Evolutionary conservation across 2,888 invertebrate species (phyloP), one percentile per base, ranked within the genome.

Genomic region (Callyntrura guangdongensis): DNA sequence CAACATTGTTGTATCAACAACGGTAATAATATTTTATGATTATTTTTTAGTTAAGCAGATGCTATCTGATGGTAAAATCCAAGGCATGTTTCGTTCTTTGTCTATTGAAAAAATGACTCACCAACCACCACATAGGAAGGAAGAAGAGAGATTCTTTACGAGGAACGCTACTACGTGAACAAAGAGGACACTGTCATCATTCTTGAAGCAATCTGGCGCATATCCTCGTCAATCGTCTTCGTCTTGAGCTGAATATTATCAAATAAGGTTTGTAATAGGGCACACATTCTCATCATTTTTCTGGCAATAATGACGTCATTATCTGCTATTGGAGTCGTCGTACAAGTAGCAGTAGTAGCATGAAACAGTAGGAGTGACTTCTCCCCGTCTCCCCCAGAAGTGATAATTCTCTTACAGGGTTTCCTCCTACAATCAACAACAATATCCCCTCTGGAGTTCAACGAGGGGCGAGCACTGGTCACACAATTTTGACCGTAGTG

Each of bases 21-120:
- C 22, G 36, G 69, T 72, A 72, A 11, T 72, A 72, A 5, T 25
- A 36, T 64, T 74, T 61, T 61, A 22, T 36, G 3, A 45, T 64
- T 61, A 67, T 20, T 81, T n/a, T 79, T 20, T 82, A 25, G 14
- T 49, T 81, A 83, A 83, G 67, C 59, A 61, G 61, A 59, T 91
- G 86, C 91, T 92, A 92, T 91, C 92, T 91, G 91, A 91, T 91
- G 92, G 92, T 87, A 91, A 91, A 79, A 92, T 88, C 92, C 92
- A 91, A 91, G 92, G 92, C 92, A 92, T 92, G 84, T 81, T 86
- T 53, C 11, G 56, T 86, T 89, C 61, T 82, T 61, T 59, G 45
- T 86, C 82, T 83, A 49, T 67, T 49, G n/a, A 25, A 64, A 74
- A 74, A 20, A 45, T 85, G 67, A 45, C 36, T 74, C 20, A 77